Evolutionary conservation across 2,113 vertebrate genomes (phyloP).

Genomic region (Columba janthina): DNA sequence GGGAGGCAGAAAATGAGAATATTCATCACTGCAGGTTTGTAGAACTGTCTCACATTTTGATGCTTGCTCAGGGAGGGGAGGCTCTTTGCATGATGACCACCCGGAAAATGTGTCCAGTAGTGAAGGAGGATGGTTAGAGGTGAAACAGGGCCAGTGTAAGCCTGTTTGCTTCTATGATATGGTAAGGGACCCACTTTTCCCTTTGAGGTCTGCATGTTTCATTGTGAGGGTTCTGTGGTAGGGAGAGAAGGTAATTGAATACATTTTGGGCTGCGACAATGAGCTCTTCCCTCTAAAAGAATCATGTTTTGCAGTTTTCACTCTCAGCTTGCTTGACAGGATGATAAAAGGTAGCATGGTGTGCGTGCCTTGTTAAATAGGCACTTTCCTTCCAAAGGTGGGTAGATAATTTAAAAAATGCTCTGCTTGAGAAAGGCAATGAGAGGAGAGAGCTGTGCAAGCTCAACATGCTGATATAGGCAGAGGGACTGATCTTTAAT

Average conservation of each 20-base stretch:
- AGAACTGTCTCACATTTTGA: not conserved
- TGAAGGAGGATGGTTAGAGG: not conserved
- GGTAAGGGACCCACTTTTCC: not conserved
- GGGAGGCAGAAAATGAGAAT: not conserved
- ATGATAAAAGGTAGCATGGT: not conserved
- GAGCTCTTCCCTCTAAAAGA: not conserved
- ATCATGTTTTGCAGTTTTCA: not conserved
- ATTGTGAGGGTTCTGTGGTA: not conserved
- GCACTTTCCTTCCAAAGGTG: not conserved
- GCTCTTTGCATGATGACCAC: not conserved
- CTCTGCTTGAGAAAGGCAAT: not conserved
- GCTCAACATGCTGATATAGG: not conserved
- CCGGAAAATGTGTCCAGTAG: not conserved
- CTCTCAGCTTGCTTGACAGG: slow-evolving; percentile 33
- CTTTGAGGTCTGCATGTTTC: not conserved
- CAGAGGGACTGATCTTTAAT: not conserved
- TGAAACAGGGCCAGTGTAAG: not conserved
- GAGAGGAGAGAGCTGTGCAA: not conserved
- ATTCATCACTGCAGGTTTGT: not conserved
- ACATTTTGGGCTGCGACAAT: not conserved
- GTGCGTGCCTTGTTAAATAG: not conserved
- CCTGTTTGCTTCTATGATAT: not conserved
- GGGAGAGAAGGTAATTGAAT: not conserved
- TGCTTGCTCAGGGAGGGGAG: not conserved
- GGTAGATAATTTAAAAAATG: not conserved